Base-by-base conservation (phyloP, 2,888 invertebrate species). In the Byasa hedistus region DNA sequence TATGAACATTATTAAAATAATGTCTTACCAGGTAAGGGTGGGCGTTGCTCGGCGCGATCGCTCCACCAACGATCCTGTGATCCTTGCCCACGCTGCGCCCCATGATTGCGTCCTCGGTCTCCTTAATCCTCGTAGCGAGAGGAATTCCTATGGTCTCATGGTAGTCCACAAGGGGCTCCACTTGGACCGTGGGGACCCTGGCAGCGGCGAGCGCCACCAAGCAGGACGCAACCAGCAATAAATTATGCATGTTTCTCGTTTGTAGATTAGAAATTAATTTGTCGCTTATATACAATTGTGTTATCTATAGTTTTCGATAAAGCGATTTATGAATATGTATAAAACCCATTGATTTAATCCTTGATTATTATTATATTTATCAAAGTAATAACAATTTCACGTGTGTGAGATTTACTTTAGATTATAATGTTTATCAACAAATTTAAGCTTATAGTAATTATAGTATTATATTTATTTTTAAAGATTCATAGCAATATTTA, bases 61-160 rank as follows among this genome's bases (percentile, higher is more conserved):
- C 77, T 4, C 87, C 86, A 0, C 87, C 87, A 1, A 86, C 84
- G 22, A 87, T 79, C 69, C 80, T 80, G 21, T 57, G 68, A 0
- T 67, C 66, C 69, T 79, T 79, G 32, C 57, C 22, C 8, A 2
- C n/a, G 22, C 61, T 23, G 8, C 64, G 58, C 15, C 69, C n/a
- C 56, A 56, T 60, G 44, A 67, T 66, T 51, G 57, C 68, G 19
- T 82, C 78, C 69, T 86, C 84, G 3, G 70, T 65, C 2, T 73
- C 79, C 73, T 79, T 84, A 64, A 87, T 81, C 72, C 76, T 77
- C 56, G 71, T 71, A 0, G 85, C 87, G 12, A 74, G 68, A 7
- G 86, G 86, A 54, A 88, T 84, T 15, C 87, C 87, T 3, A 85
- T 72, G 7, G 73, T 69, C 32, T 75, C 69, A 58, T 87, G 86